phyloP scores from a whole-genome alignment of 64 coral and sea anemone genomes.

The Actinia equina region DNA sequence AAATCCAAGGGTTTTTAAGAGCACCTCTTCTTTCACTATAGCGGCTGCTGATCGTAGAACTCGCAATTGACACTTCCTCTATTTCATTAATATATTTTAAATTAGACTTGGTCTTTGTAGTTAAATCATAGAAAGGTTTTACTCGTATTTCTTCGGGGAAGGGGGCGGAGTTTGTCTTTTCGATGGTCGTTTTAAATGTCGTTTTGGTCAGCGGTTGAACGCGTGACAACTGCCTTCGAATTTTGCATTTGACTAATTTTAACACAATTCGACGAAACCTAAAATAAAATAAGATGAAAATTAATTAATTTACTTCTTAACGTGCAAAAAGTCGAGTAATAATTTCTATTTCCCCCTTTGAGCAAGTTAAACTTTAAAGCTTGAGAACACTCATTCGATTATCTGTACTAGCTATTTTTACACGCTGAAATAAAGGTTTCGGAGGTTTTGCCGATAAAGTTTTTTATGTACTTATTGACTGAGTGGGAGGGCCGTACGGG shows the following conservation, averaged over 20 bases:
- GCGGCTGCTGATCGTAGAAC: background rate
- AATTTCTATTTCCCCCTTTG: too few relatives aligned
- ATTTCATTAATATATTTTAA: background rate
- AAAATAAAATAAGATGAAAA: background rate
- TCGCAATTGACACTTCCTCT: background rate
- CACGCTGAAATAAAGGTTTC: too few relatives aligned
- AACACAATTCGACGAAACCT: conserved; percentile 5
- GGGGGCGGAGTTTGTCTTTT: background rate
- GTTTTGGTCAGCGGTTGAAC: background rate
- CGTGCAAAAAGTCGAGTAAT: too few relatives aligned
- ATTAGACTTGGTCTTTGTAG: background rate
- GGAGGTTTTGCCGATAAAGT: too few relatives aligned
- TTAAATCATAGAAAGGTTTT: background rate
- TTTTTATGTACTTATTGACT: too few relatives aligned
- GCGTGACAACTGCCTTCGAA: background rate
- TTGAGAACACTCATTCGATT: too few relatives aligned
- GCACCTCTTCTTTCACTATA: background rate
- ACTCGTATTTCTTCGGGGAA: background rate
- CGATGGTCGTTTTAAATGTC: background rate
- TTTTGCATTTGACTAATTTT: background rate
- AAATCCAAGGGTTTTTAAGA: background rate
- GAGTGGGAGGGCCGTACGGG: too few relatives aligned
- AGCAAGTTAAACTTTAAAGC: too few relatives aligned
- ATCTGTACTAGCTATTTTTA: too few relatives aligned
- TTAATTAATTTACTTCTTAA: background rate